These are phyloP conservation scores for Lepidostoma basale DNA, from an alignment of 1,140 invertebrate genomes.

Conservation along the genomic window DNA sequence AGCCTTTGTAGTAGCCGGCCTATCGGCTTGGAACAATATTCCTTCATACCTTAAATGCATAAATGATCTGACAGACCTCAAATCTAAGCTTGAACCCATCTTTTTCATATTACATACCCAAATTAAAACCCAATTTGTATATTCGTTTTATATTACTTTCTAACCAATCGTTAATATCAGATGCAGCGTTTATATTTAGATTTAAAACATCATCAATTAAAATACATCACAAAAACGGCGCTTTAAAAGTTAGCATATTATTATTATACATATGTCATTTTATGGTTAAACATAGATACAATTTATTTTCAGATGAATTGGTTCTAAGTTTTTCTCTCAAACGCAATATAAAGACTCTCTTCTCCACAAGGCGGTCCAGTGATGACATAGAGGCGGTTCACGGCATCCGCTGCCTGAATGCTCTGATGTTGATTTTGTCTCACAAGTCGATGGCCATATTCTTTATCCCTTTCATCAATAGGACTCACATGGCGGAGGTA, in stretches of 20 bases:
- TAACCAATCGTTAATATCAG: not conserved
- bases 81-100: no score
- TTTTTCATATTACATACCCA: no score
- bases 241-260: no score
- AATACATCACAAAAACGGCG: no score
- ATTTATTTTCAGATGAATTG: constrained; percentile 54
- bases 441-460: constrained; percentile 72
- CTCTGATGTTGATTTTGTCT: constrained; percentile 64
- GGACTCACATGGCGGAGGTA: constrained; percentile 68
- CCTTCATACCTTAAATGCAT: no score
- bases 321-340: constrained; percentile 67
- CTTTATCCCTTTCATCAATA: constrained; percentile 67
- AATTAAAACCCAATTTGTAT: no score
- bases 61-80: no score
- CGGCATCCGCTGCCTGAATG: constrained; percentile 67
- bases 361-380: constrained; percentile 57
- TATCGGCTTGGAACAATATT: no score
- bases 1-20: no score
- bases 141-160: not conserved
- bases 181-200: not conserved
- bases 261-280: constrained; percentile 40
- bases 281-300: constrained; percentile 2
- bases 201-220: constrained; percentile 39
- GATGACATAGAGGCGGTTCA: constrained; percentile 67
- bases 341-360: constrained; percentile 63